Conservation (phyloP, 2,888 invertebrate species). For the Drosophila demipolita region DNA sequence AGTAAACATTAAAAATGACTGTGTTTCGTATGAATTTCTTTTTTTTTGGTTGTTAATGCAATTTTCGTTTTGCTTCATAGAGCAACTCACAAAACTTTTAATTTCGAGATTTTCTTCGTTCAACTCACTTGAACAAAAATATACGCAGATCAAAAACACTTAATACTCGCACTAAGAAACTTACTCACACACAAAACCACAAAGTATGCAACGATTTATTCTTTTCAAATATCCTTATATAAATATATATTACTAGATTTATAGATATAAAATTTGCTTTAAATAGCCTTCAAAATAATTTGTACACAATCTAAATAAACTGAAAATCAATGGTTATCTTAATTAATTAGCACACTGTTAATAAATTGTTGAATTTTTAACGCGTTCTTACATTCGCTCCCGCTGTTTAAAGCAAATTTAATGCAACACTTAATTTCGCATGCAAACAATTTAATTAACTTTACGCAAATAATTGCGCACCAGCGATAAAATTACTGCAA, state of each 20-base stretch:
- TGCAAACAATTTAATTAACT: slow-evolving; percentile 70
- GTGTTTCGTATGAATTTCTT: slow-evolving; percentile 16
- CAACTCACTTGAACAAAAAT: slow-evolving; percentile 56
- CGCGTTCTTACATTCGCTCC: not conserved
- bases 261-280: slow-evolving; percentile 38
- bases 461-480: slow-evolving; percentile 45
- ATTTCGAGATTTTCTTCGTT: slow-evolving; percentile 41
- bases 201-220: slow-evolving; percentile 45
- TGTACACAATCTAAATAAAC: not conserved
- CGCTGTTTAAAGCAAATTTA: slow-evolving; percentile 56
- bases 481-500: slow-evolving; percentile 45
- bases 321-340: not conserved
- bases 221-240: not conserved
- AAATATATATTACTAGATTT: slow-evolving; percentile 16
- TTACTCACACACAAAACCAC: slow-evolving; percentile 35
- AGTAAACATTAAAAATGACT: slow-evolving; percentile 11
- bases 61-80: slow-evolving; percentile 31
- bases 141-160: slow-evolving; percentile 53
- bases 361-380: slow-evolving; percentile 1
- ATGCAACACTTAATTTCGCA: slow-evolving; percentile 65
- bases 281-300: slow-evolving; percentile 14
- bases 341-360: not conserved
- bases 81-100: slow-evolving; percentile 38
- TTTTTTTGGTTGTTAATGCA: slow-evolving; percentile 17
- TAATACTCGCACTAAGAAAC: slow-evolving; percentile 48